Evolutionary conservation across 2,888 invertebrate genomes (phyloP), one percentile per base, ranked within the genome.

Genomic region (Meghimatium bilineatum): DNA sequence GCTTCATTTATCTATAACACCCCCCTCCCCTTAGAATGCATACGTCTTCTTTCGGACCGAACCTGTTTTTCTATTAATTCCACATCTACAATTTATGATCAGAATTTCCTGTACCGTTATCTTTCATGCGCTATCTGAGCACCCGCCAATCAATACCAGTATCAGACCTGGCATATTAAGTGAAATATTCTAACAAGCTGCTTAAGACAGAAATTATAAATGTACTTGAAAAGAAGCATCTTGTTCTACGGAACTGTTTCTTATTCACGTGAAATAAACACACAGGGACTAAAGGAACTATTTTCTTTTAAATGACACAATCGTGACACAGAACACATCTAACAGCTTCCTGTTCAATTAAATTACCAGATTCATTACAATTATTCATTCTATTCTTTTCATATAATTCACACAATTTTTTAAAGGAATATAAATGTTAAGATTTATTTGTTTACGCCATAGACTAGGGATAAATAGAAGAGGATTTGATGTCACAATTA

Each of bases 101-200:
- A 80, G 80, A 69, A 80, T 80, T 80, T 80, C 80, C 80, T 69
- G 80, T 3, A 38, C 69, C 56, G 71, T 80, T 34, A 71, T n/a
- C 34, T 71, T 23, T 26, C 26, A 17, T 36, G 80, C 56, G 34
- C 34, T 36, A 32, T 69, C 80, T 71, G 52, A 67, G n/a, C 56
- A 52, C 69, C 52, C 32, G 56, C 56, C 71, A 71, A 80, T 80
- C 80, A 80, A 80, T 80, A 80, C 6, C 20, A 36, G n/a, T n/a
- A 36, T 12, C 71, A 69, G 49, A 26, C 71, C 29, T 38, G 71
- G 80, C 71, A 71, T 69, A 69, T 80, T 80, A 80, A 80, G 44
- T 71, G 80, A 49, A 52, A 34, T 80, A 71, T 52, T 71, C 32
- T 44, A 10, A 20, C 67, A 17, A 36, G 36, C n/a, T 29, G 44